These are phyloP conservation scores for Taurulus bubalis DNA, from an alignment of 2,113 vertebrate genomes.

Conservation along the genomic window DNA sequence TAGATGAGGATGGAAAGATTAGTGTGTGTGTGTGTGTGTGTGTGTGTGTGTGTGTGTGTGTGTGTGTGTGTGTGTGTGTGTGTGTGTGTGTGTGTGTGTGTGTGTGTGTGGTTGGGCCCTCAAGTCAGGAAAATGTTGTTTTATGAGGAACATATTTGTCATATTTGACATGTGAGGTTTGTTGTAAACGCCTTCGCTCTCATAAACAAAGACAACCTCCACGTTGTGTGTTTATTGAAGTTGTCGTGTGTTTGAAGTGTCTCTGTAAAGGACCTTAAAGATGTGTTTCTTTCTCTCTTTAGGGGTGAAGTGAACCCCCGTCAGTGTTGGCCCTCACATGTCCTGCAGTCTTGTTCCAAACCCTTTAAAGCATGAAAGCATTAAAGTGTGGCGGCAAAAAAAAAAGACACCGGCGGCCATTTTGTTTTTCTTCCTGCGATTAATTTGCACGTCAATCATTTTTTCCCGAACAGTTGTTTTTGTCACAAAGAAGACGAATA, in stretches of 20 bases:
- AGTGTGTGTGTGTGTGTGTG: constrained; percentile 35
- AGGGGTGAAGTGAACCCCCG: background rate
- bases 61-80: too few species aligned
- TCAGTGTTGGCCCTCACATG: background rate
- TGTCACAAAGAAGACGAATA: too few species aligned
- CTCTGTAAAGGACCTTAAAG: background rate
- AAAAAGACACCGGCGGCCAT: too few species aligned
- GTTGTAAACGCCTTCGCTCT: background rate
- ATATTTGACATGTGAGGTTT: background rate
- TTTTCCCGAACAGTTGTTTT: background rate
- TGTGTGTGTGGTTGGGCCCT: background rate
- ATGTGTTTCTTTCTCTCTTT: background rate
- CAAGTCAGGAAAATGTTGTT: background rate
- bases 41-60: constrained; percentile 19
- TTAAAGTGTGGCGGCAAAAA: background rate
- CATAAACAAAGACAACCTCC: background rate
- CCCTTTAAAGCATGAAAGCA: background rate
- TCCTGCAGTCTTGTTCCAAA: too few species aligned
- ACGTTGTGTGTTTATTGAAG: background rate
- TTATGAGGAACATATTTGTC: constrained; percentile 3
- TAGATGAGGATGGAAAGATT: constrained; percentile 62
- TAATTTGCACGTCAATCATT: too few species aligned
- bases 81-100: constrained; percentile 8
- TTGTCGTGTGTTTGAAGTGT: background rate
- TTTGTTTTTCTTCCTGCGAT: too few species aligned